These are phyloP conservation scores for Nesoenas mayeri DNA, from an alignment of 2,113 vertebrate genomes.

Conservation along the genomic window DNA sequence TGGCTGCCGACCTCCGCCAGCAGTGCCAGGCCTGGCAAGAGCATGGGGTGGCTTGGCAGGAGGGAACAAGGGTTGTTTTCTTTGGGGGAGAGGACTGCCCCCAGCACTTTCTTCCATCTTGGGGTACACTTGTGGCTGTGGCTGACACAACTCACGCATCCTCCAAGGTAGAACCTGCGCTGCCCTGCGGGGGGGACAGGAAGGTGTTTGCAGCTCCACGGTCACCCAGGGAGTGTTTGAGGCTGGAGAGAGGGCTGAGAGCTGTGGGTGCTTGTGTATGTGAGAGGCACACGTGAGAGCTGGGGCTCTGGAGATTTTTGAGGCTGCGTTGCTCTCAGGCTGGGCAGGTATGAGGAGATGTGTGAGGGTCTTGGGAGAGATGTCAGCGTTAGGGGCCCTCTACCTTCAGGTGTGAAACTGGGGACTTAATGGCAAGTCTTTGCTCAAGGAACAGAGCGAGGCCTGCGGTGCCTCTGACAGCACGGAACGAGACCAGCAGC, in stretches of 20 bases:
- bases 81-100: neutral
- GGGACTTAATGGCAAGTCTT: neutral
- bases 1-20: neutral
- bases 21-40: neutral
- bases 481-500: accelerated
- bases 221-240: neutral
- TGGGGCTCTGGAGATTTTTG: neutral
- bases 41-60: neutral
- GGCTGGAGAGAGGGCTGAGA: neutral
- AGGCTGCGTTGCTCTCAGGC: neutral
- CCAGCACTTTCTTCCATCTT: neutral
- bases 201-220: neutral
- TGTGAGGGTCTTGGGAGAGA: accelerated
- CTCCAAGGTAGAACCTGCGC: accelerated
- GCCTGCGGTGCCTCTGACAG: neutral
- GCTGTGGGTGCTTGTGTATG: neutral
- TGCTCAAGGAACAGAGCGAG: neutral
- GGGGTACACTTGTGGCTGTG: neutral
- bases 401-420: neutral
- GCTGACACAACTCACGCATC: accelerated
- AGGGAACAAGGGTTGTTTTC: neutral
- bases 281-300: neutral
- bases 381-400: neutral
- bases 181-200: neutral
- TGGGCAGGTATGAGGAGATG: accelerated